Evolutionary conservation across 2,888 invertebrate species (phyloP), one percentile per base, ranked within the genome.

Genomic region (Drosophila mettleri): DNA sequence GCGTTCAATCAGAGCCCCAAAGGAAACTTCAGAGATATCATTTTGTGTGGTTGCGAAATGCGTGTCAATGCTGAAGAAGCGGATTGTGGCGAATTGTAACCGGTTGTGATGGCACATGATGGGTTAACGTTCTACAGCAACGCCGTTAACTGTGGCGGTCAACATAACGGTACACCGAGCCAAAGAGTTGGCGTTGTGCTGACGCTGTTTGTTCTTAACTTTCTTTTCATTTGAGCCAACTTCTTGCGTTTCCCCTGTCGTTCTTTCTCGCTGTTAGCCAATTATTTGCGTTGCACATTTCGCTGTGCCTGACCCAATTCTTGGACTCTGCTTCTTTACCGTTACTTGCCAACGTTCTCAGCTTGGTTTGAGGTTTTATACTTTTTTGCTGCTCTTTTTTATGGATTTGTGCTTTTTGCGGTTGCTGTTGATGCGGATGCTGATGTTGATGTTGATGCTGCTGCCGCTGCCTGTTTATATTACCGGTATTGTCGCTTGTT

Each of bases 101-200:
- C 67, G 78, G 74, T 74, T 68, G 29, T 6, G 49, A 6, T 16
- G 33, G 9, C 29, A 0, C 38, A 5, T 18, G 41, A 60, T 14
- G 41, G 36, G 38, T 34, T 22, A 29, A 64, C 24, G 62, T 65
- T 62, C 69, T 62, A 67, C 65, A 66, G 45, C 60, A 65, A 55
- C 77, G 70, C 88, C 88, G 83, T 83, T 83, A 83, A 74, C 68
- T 58, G 70, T 67, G 66, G 86, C 88, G 83, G 83, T 83, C 83
- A 83, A 86, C 88, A 86, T 83, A 83, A 83, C 83, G 88, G 82
- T 80, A 64, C 22, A 18, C 18, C 36, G 18, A 57, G 52, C 16
- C 52, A 24, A 58, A 43, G 48, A 62, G 39, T 39, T 61, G 43
- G 34, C 54, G 31, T 16, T 51, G 24, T 57, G 41, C 41, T 61